phyloP scores from a whole-genome alignment of 2,113 vertebrate genomes.

The Glaucomys volans region DNA sequence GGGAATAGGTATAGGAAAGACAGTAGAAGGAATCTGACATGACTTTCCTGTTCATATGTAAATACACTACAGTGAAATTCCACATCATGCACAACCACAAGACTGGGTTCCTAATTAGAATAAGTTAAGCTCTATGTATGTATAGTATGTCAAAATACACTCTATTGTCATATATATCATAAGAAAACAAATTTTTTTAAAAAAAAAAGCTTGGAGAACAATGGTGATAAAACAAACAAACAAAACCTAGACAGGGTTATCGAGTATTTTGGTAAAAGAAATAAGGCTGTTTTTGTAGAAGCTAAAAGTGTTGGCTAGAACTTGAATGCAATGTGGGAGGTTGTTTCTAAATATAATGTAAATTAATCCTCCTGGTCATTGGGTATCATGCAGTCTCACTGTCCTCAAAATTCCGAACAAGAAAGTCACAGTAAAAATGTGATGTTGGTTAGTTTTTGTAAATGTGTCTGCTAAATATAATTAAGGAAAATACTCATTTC shows the following conservation, averaged over 20 bases:
- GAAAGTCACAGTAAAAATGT: constrained; percentile 40
- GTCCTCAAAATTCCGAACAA: not conserved
- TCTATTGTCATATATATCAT: too few species aligned
- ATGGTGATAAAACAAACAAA: not conserved
- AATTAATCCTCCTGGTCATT: constrained; percentile 50
- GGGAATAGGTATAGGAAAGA: not conserved
- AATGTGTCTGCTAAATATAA: not conserved
- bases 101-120: too few species aligned
- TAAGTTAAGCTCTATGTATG: too few species aligned
- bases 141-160: too few species aligned
- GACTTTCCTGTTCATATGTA: too few species aligned
- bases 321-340: constrained; percentile 13
- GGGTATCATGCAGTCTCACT: not conserved
- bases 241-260: not conserved
- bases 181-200: too few species aligned
- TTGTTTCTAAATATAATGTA: constrained; percentile 76
- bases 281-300: constrained; percentile 57
- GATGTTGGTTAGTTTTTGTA: not conserved
- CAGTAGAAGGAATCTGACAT: too few species aligned
- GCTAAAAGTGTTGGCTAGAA: constrained; percentile 24
- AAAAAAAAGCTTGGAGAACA: not conserved
- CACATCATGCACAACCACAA: too few species aligned
- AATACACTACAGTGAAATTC: too few species aligned
- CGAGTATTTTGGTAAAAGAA: constrained; percentile 23
- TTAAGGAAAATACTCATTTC: not conserved